Conservation (phyloP, 2,113 vertebrate species). For the Alexandromys fortis region DNA sequence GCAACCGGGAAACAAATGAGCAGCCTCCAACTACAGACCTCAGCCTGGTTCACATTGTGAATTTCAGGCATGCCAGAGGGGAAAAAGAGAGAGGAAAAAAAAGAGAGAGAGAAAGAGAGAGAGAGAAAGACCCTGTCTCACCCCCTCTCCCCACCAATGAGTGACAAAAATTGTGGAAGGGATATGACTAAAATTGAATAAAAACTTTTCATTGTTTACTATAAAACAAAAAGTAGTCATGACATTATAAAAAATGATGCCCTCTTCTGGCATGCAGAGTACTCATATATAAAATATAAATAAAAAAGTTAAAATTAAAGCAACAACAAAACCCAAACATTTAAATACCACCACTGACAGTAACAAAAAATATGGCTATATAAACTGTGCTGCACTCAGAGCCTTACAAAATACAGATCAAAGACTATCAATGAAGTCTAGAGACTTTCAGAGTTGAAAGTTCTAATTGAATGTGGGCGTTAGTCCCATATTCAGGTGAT, state of each 20-base stretch:
- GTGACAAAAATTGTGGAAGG: conserved; percentile 27
- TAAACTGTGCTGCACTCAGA: not conserved
- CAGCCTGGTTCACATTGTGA: not conserved
- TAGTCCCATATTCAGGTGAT: not conserved
- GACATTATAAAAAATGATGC: not conserved
- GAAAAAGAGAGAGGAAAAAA: too few relatives aligned
- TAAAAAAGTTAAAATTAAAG: not conserved
- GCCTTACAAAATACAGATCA: not conserved
- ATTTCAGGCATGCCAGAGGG: not conserved
- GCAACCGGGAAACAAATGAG: too few relatives aligned
- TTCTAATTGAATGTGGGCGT: not conserved
- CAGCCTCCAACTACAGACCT: not conserved
- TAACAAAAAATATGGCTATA: not conserved
- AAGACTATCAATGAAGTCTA: not conserved
- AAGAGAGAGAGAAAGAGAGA: too few relatives aligned
- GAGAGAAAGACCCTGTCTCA: not conserved
- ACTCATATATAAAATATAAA: not conserved
- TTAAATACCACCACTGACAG: not conserved
- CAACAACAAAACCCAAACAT: not conserved
- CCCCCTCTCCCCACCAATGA: not conserved
- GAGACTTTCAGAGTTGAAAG: conserved; percentile 3
- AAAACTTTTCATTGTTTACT: conserved; percentile 54
- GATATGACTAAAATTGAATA: not conserved
- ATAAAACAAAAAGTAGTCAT: conserved; percentile 2
- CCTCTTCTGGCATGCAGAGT: not conserved